Evolutionary conservation across 2,113 vertebrate genomes (phyloP), one percentile per base, ranked within the genome.

Genomic region (Halichoerus grypus): DNA sequence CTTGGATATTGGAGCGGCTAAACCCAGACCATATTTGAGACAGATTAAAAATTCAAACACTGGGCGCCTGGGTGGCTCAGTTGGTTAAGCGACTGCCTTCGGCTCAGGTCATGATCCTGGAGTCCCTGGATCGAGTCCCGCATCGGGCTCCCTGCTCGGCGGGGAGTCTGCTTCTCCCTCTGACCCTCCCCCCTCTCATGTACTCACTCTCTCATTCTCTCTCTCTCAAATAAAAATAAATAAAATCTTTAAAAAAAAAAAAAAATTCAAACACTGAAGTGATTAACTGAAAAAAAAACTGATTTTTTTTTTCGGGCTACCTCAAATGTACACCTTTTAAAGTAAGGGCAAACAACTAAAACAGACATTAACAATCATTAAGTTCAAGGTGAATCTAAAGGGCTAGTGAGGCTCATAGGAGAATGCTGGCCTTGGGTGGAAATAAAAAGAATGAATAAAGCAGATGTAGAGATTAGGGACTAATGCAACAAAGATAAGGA

Each of bases 261-360:
- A 94, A 89, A 96, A 94, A 65, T 86, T 71, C 65, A 36, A 94
- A 86, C 28, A 81, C 1, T 55, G 59, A 86, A 92, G 81, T 21
- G 22, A 76, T 71, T 77, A 86, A 49, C 61, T 63, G 65, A 42
- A 12, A 82, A 94, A 39, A 65, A 91, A 95, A 86, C 2, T 16
- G 3, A 79, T 61, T 16, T 39, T 76, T 79, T 8, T 42, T 76
- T 80, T 57, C 2, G 31, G 39, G 19, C 15, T 79, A 76, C 36
- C 46, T 89, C 77, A 65, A 55, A 77, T 51, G 14, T 31, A 12
- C 0, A 80, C 51, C 28, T 72, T 61, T 90, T 42, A 91, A 79
- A 53, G 42, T 71, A 42, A 97, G 46, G 28, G 67, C 19, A 69
- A 95, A 85, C 80, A 51, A 55, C 53, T 14, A 83, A 81, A 55